Evolutionary conservation across 2,113 vertebrate species (phyloP).

Genomic region (Anseranas semipalmata): DNA sequence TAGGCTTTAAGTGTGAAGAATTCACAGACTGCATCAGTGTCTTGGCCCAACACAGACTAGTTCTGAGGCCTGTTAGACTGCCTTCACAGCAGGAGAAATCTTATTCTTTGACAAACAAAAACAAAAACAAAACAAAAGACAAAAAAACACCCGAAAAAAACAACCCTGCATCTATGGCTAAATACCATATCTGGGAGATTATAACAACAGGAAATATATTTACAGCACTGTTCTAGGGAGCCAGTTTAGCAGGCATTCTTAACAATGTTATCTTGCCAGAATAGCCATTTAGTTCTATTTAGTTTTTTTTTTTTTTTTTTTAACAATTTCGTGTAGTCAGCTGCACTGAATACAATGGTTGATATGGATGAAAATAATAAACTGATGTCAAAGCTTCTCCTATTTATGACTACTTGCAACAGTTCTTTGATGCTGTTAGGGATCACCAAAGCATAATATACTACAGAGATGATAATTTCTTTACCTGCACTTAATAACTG

Average conservation of each 20-base stretch:
- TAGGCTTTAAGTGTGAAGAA: neutral
- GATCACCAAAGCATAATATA: neutral
- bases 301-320: neutral
- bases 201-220: conserved; percentile 23
- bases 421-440: neutral
- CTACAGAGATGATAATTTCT: neutral
- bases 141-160: too few relatives aligned
- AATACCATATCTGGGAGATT: neutral
- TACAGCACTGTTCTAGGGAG: neutral
- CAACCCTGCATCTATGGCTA: neutral
- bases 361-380: neutral
- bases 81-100: conserved; percentile 6
- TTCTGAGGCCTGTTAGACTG: neutral
- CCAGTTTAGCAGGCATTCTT: neutral
- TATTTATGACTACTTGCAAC: neutral
- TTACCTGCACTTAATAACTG: neutral
- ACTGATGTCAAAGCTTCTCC: neutral
- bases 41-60: neutral
- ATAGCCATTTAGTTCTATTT: neutral
- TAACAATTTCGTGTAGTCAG: neutral
- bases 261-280: neutral
- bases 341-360: neutral
- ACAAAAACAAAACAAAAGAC: too few relatives aligned
- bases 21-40: neutral
- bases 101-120: neutral